These are phyloP conservation scores for Sebastes matsubarae DNA, from an alignment of 2,797 vertebrate genomes.

Conservation along the genomic window DNA sequence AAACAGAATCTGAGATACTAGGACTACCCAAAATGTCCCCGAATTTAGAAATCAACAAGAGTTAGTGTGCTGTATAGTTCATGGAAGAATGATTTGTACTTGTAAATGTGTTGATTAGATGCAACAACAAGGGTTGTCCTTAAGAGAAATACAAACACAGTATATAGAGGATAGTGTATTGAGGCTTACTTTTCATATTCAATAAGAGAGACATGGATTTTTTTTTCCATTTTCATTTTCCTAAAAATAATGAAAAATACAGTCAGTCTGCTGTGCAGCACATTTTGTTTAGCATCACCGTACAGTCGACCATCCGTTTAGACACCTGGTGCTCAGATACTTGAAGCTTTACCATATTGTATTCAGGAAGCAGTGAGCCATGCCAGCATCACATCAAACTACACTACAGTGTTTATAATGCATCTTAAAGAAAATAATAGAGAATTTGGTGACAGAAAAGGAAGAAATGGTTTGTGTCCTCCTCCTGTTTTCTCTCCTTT, in stretches of 20 bases:
- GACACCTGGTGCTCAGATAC: slow-evolving; percentile 19
- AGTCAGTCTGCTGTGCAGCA: not conserved
- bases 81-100: not conserved
- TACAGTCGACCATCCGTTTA: not conserved
- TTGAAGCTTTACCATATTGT: slow-evolving; percentile 1
- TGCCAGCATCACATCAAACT: not conserved
- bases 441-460: not conserved
- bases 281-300: slow-evolving; percentile 8
- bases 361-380: not conserved
- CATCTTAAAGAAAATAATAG: not conserved
- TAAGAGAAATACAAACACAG: not conserved
- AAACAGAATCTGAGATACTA: not conserved
- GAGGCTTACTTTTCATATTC: not conserved
- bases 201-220: not conserved
- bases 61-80: not conserved
- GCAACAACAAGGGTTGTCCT: not conserved
- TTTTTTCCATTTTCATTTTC: not conserved
- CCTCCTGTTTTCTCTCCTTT: not conserved
- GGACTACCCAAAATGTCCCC: not conserved
- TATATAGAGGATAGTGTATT: too few species aligned
- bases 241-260: not conserved
- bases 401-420: not conserved
- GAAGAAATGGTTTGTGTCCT: not conserved
- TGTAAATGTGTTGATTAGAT: not conserved
- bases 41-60: not conserved